Evolutionary conservation across 2,113 vertebrate species (phyloP).

Genomic region (Equus przewalskii): DNA sequence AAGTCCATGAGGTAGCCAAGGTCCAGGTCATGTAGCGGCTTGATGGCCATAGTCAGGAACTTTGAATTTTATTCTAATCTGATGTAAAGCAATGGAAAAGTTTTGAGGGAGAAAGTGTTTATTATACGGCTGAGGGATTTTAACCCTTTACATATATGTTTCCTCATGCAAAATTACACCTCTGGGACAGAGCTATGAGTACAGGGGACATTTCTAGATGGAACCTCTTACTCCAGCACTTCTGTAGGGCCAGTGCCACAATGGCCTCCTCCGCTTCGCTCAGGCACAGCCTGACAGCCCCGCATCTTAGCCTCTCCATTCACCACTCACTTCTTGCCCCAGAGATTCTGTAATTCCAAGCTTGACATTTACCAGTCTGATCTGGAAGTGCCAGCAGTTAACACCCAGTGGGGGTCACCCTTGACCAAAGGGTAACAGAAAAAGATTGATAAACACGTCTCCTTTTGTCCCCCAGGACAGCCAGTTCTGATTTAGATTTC

Average conservation of each 20-base stretch:
- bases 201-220: no score
- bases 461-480: not conserved
- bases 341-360: not conserved
- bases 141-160: not conserved
- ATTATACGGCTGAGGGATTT: not conserved
- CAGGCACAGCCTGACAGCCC: accelerated
- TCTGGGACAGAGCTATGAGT: not conserved
- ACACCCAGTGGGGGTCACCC: not conserved
- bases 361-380: not conserved
- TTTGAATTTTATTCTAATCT: not conserved
- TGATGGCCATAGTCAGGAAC: not conserved
- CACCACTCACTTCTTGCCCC: not conserved
- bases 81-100: not conserved
- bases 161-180: not conserved
- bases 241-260: not conserved
- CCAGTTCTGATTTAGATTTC: not conserved
- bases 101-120: not conserved
- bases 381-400: not conserved
- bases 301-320: accelerated
- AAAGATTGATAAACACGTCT: not conserved
- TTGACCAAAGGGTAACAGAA: not conserved
- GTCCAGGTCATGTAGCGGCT: not conserved
- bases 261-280: not conserved
- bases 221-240: not conserved
- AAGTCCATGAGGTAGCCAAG: not conserved